Percentiles rank a stretch among this genome's conserved stretches.
Evolutionary conservation across 2,888 invertebrate species (phyloP).

Genomic region (Sipha maydis): DNA sequence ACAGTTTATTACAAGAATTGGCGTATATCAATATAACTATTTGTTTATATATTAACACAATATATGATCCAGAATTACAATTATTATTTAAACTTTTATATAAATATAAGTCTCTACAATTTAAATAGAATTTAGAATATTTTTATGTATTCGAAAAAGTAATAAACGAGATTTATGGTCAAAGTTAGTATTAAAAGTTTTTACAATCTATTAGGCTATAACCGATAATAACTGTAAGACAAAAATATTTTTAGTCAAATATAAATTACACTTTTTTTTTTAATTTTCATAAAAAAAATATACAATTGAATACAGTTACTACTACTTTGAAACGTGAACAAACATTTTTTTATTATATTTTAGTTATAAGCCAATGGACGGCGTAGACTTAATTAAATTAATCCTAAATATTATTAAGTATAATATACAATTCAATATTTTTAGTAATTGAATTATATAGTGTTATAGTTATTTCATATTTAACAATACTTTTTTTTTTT

Average conservation of each 20-base stretch:
- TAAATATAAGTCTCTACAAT: conserved; percentile 9
- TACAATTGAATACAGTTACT: neutral
- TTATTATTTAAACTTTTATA: conserved; percentile 12
- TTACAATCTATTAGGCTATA: neutral
- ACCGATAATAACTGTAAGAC: conserved; percentile 15
- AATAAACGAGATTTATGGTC: neutral
- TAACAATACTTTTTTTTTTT: neutral
- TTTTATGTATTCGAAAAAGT: neutral
- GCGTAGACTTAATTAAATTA: conserved; percentile 21
- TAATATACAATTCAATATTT: conserved; percentile 6
- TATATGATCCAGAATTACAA: conserved; percentile 20
- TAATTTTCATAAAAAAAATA: conserved; percentile 4
- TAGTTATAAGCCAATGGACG: conserved; percentile 27
- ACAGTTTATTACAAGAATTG: conserved; percentile 11
- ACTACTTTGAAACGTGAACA: neutral
- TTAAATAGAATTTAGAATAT: conserved; percentile 19
- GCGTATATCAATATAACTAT: conserved; percentile 9
- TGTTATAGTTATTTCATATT: neutral
- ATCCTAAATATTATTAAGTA: neutral
- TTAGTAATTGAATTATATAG: conserved; percentile 25
- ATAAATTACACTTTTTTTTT: neutral
- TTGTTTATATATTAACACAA: conserved; percentile 21
- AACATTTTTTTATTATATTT: neutral
- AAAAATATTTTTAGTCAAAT: neutral
- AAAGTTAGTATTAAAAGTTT: neutral